Conservation (phyloP, 2,888 invertebrate genomes). For the Hemicrepidius hirtus region DNA sequence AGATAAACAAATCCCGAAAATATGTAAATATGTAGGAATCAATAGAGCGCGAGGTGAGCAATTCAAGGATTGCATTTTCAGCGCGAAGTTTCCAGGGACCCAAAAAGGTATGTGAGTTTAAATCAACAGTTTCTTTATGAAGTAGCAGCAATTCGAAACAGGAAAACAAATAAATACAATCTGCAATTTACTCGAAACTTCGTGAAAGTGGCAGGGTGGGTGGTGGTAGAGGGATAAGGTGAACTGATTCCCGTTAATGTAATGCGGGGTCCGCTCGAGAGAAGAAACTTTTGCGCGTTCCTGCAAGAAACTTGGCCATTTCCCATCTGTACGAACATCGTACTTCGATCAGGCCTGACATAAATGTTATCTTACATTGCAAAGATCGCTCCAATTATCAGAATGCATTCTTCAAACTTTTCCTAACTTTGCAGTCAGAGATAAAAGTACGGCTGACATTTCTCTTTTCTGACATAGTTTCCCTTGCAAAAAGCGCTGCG, state of each 20-base stretch:
- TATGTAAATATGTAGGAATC: slow-evolving; percentile 21
- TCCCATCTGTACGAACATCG: slow-evolving; percentile 55
- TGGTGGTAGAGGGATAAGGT: slow-evolving; percentile 55
- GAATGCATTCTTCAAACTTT: slow-evolving; percentile 63
- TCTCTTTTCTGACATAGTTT: slow-evolving; percentile 38
- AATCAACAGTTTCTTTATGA: slow-evolving; percentile 54
- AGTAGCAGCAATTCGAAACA: slow-evolving; percentile 49
- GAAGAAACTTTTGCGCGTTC: slow-evolving; percentile 56
- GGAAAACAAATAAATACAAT: slow-evolving; percentile 58
- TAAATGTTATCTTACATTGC: slow-evolving; percentile 62
- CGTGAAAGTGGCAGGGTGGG: slow-evolving; percentile 48
- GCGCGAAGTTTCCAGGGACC: slow-evolving; percentile 29
- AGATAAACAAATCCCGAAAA: slow-evolving; percentile 26
- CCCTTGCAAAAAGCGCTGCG: slow-evolving; percentile 35
- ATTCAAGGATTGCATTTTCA: slow-evolving; percentile 35
- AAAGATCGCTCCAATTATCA: slow-evolving; percentile 67
- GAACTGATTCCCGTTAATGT: slow-evolving; percentile 65
- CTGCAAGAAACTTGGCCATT: slow-evolving; percentile 63
- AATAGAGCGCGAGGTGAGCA: slow-evolving; percentile 7
- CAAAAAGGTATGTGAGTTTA: slow-evolving; percentile 38
- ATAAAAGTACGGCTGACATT: slow-evolving; percentile 30
- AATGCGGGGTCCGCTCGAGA: slow-evolving; percentile 54
- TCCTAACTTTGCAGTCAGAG: slow-evolving; percentile 36
- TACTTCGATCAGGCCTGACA: slow-evolving; percentile 59
- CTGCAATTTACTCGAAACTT: slow-evolving; percentile 55